A percentile compares a stretch with the other conserved stretches of the same genome.
Conservation (phyloP, 2,113 vertebrate genomes). For the Sorex fumeus region DNA sequence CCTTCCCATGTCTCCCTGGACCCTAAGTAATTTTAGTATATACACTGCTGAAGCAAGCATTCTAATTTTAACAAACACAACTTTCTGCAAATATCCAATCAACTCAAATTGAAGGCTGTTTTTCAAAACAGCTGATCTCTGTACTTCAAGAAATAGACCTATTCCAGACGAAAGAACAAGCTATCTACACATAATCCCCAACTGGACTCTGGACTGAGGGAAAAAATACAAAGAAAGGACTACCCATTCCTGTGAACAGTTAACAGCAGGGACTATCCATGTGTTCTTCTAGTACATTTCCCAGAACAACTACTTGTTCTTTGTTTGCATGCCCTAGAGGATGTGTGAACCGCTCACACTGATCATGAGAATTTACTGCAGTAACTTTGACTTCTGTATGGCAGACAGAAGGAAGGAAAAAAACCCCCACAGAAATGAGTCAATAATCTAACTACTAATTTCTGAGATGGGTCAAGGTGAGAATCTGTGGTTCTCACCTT, state of each 20-base stretch:
- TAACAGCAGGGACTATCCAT: background rate
- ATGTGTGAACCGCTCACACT: background rate
- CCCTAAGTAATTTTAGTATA: too few species aligned
- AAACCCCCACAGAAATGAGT: background rate
- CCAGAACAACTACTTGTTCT: background rate
- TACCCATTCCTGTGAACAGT: background rate
- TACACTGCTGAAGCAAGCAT: too few species aligned
- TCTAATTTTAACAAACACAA: slow-evolving; percentile 13
- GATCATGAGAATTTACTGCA: background rate
- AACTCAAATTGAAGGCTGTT: background rate
- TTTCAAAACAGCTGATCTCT: slow-evolving; percentile 2
- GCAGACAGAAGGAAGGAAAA: background rate
- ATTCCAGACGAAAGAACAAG: background rate
- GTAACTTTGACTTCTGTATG: background rate
- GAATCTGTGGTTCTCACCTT: background rate
- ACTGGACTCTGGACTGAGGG: background rate
- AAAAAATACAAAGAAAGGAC: background rate
- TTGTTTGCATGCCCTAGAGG: background rate
- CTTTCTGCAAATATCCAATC: slow-evolving; percentile 2
- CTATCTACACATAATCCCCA: too few species aligned
- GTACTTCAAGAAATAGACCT: background rate
- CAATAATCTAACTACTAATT: background rate
- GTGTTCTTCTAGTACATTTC: background rate
- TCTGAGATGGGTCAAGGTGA: background rate
- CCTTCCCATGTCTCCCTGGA: too few species aligned